Evolutionary conservation across 1,140 invertebrate genomes (phyloP), one percentile per base, ranked within the genome.

Genomic region (Bombus terrestris): DNA sequence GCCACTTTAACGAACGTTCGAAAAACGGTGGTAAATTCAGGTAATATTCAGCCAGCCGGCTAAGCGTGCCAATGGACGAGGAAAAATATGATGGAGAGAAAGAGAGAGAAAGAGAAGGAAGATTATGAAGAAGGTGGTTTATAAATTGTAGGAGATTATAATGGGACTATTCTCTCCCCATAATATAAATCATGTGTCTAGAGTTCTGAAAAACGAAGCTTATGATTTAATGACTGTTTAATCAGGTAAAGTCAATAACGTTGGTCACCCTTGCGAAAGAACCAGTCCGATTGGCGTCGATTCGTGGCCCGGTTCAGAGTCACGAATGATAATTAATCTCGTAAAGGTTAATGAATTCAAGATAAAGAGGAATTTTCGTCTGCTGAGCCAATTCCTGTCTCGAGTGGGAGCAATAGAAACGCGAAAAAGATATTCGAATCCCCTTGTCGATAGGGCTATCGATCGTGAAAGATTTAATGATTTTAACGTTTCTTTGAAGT

Each of bases 271-370:
- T 84, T 64, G 76, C 83, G 83, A 85, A 85, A 73, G 76, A 85
- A 85, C 76, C 68, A 80, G 83, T 85, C 79, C 53, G 62, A 68
- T 78, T 57, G n/a, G 35, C 62, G 74, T 77, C 64, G 81, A 35
- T 57, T 39, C 10, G 35, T 74, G 47, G 43, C 37, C 18, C 74
- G 22, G 69, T 78, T 83, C 2, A 59, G 22, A 64, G 66, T 79
- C 76, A 62, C 83, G 76, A 85, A 73, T 80, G 4, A 62, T 53
- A 84, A 78, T 84, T 84, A 72, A 62, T 84, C 82, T 35, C 66
- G 53, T 32, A 84, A 84, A 84, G 82, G 77, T 80, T 80, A 73
- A 85, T 80, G 76, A 72, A 85, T 85, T 85, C 83, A 53, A 43
- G 83, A 41, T 72, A 85, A 80, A 73, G 83, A 37, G 68, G 57